phyloP scores from a whole-genome alignment of 2,888 invertebrate genomes.

The Eilema depressum region DNA sequence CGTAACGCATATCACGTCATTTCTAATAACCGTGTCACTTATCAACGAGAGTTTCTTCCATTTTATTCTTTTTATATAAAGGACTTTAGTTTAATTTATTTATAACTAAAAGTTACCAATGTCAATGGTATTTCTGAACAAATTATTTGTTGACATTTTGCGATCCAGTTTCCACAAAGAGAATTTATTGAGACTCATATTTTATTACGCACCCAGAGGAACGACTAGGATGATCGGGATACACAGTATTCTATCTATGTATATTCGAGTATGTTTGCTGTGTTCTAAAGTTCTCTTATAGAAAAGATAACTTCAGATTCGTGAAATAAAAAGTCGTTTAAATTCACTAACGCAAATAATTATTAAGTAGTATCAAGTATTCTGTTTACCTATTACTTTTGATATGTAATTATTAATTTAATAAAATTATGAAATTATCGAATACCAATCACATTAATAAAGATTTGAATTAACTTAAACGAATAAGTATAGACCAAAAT shows the following conservation, averaged over 20 bases:
- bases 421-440: neutral
- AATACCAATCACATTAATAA: no score
- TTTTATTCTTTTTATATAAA: conserved; percentile 8
- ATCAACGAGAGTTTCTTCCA: conserved; percentile 23
- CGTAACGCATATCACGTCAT: conserved; percentile 24
- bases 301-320: neutral
- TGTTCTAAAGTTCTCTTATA: conserved; percentile 18
- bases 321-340: neutral
- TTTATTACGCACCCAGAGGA: conserved; percentile 41
- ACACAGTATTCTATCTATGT: conserved; percentile 23
- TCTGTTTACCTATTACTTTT: neutral
- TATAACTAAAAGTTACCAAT: conserved; percentile 8
- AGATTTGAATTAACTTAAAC: neutral
- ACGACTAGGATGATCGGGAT: conserved; percentile 21
- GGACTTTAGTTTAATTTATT: neutral
- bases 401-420: neutral
- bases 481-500: neutral
- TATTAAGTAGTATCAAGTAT: no score
- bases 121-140: conserved; percentile 17
- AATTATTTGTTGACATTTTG: conserved; percentile 37
- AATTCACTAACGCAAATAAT: neutral
- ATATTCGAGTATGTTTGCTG: conserved; percentile 17
- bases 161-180: conserved; percentile 31
- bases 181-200: conserved; percentile 44
- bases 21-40: conserved; percentile 22